These are phyloP conservation scores for Embiotoca jacksoni DNA, from an alignment of 2,113 vertebrate species.

Conservation along the genomic window DNA sequence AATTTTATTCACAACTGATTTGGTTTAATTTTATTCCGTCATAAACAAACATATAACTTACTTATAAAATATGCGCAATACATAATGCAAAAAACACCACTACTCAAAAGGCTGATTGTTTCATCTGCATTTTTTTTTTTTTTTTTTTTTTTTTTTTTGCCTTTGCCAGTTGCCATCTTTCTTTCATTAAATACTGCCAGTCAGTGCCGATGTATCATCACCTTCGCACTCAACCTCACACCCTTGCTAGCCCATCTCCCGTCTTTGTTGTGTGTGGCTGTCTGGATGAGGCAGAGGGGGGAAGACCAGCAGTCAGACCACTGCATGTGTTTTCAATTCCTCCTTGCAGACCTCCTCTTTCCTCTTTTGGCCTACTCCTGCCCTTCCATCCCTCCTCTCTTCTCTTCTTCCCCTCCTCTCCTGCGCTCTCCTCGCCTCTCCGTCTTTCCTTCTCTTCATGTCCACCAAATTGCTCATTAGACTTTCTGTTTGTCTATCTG, in stretches of 20 bases:
- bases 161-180: constrained; percentile 44
- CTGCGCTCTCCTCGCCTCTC: neutral
- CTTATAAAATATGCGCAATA: constrained; percentile 6
- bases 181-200: constrained; percentile 47
- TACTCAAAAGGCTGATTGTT: neutral
- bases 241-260: constrained; percentile 67
- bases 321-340: constrained; percentile 78
- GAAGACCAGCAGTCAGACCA: constrained; percentile 76
- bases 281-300: constrained; percentile 66
- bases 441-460: constrained; percentile 31
- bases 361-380: constrained; percentile 52
- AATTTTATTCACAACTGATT: neutral
- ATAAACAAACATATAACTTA: neutral
- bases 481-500: constrained; percentile 69
- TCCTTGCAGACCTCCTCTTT: constrained; percentile 59
- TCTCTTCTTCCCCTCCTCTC: constrained; percentile 15
- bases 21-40: constrained; percentile 20
- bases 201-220: constrained; percentile 73
- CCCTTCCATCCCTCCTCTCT: constrained; percentile 38
- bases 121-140: constrained; percentile 63
- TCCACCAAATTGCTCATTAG: constrained; percentile 73
- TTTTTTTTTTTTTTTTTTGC: constrained; percentile 63
- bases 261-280: constrained; percentile 79
- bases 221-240: constrained; percentile 69
- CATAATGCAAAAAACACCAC: neutral